Percentiles rank a stretch among this genome's conserved stretches.
phyloP scores from a whole-genome alignment of 2,797 vertebrate species.

The Vespertilio murinus region DNA sequence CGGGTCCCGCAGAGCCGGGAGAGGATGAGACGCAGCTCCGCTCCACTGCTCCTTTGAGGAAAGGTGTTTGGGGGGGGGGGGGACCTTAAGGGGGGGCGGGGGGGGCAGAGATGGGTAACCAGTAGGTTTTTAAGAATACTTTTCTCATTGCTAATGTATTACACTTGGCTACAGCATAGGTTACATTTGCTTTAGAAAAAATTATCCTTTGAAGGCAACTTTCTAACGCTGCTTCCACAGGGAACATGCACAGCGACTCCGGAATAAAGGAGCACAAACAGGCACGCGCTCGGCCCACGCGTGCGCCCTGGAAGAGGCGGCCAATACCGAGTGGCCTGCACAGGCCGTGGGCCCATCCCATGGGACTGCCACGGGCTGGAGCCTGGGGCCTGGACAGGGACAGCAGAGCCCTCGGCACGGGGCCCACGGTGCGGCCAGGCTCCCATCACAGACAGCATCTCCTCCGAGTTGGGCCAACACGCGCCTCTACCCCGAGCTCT shows the following conservation, averaged over 20 bases:
- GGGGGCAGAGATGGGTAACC: background rate
- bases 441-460: background rate
- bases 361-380: background rate
- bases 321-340: background rate
- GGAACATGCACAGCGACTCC: background rate
- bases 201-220: background rate
- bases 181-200: background rate
- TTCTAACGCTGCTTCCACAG: background rate
- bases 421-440: background rate
- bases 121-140: background rate
- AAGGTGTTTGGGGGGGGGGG: too few relatives aligned
- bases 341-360: background rate
- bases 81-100: background rate
- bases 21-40: background rate
- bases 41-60: background rate
- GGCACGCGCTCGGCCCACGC: background rate
- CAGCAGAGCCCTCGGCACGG: background rate
- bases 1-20: background rate
- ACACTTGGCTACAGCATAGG: background rate
- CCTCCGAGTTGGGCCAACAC: background rate
- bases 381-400: too few relatives aligned
- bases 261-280: background rate
- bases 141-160: background rate
- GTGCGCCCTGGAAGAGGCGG: background rate
- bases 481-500: background rate